A percentile compares a stretch with the other conserved stretches of the same genome.
Evolutionary conservation across 2,888 invertebrate genomes (phyloP).

Genomic region (Nysson spinosus): DNA sequence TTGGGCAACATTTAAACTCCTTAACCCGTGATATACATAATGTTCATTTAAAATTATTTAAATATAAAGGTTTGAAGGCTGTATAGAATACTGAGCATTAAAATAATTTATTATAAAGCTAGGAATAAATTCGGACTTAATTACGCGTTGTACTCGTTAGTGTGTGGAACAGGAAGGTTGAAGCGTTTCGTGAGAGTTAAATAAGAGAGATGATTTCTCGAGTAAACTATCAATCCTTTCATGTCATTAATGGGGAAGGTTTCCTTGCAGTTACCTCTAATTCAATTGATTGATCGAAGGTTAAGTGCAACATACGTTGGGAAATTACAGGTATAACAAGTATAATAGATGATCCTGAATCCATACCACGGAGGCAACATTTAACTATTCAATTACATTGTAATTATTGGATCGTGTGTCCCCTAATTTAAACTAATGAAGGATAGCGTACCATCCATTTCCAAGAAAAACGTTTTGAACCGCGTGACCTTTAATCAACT

Average conservation of each 20-base stretch:
- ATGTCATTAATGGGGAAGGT: constrained; percentile 44
- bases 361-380: constrained; percentile 35
- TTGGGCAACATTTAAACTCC: no score
- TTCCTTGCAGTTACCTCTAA: constrained; percentile 52
- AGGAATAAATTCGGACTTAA: constrained; percentile 10
- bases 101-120: no score
- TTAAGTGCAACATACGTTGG: constrained; percentile 43
- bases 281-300: constrained; percentile 62
- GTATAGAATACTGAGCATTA: no score
- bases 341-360: constrained; percentile 49
- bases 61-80: no score
- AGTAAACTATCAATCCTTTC: constrained; percentile 47
- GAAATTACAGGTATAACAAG: constrained; percentile 26
- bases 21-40: no score
- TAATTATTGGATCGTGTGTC: constrained; percentile 57
- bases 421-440: constrained; percentile 25
- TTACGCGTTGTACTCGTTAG: no score
- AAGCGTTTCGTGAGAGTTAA: no score
- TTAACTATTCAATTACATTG: constrained; percentile 64
- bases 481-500: constrained; percentile 32
- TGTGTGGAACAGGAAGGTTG: no score
- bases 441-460: constrained; percentile 22
- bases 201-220: constrained; percentile 21
- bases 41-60: no score
- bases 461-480: constrained; percentile 29